A percentile compares a stretch with the other conserved stretches of the same genome.
These are phyloP conservation scores for Eurystomus glaucurus DNA, from an alignment of 2,797 vertebrate species.

Conservation along the genomic window DNA sequence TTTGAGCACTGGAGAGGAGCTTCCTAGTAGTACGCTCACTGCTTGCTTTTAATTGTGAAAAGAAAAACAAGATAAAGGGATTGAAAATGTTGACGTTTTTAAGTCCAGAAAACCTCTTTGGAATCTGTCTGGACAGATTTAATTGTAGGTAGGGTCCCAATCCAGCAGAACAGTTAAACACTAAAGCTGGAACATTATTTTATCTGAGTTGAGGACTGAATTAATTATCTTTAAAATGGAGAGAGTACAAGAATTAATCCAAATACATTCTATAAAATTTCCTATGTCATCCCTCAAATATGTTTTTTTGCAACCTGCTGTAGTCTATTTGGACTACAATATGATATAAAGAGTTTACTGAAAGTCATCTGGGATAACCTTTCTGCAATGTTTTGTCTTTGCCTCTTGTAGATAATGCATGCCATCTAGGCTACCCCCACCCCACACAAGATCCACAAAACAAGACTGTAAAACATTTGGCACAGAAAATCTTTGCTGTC, in stretches of 20 bases:
- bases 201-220: not conserved
- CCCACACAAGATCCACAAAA: not conserved
- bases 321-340: not conserved
- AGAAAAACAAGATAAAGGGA: not conserved
- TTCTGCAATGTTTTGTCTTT: constrained; percentile 31
- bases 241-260: not conserved
- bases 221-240: not conserved
- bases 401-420: not conserved
- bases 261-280: not conserved
- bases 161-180: not conserved
- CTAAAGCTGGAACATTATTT: not conserved
- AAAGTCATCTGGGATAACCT: constrained; percentile 12
- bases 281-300: constrained; percentile 4
- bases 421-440: not conserved
- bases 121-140: not conserved
- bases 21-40: not conserved
- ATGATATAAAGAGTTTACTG: not conserved
- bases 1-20: not conserved
- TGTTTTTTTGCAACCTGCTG: constrained; percentile 13
- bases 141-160: not conserved
- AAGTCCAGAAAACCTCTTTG: not conserved
- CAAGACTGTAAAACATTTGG: not conserved
- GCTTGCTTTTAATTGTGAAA: not conserved
- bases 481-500: not conserved
- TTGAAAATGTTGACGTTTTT: constrained; percentile 1